A percentile compares a stretch with the other conserved stretches of the same genome.
phyloP scores from a whole-genome alignment of 2,113 vertebrate genomes.

The Haemorhous mexicanus region DNA sequence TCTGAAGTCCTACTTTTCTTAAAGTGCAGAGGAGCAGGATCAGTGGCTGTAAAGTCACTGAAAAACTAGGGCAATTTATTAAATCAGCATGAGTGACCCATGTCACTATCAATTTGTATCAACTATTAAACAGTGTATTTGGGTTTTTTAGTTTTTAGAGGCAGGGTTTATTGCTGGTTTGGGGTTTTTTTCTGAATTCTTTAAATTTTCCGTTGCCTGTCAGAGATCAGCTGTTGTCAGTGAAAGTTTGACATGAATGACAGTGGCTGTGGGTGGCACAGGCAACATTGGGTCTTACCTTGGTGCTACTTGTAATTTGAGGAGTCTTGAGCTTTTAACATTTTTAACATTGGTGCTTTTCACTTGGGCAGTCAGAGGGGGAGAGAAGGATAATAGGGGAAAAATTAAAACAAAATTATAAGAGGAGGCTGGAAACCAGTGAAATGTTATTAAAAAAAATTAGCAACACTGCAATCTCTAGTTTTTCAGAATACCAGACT shows the following conservation, averaged over 20 bases:
- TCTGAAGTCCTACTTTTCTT: constrained; percentile 54
- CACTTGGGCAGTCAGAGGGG: rapidly evolving
- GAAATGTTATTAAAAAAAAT: neutral
- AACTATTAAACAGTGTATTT: neutral
- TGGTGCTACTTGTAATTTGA: neutral
- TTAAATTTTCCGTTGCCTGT: neutral
- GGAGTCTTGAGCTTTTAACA: neutral
- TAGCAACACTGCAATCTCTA: rapidly evolving
- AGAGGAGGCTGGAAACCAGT: neutral
- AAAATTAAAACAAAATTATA: neutral
- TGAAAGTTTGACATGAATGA: constrained; percentile 4
- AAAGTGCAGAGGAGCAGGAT: neutral
- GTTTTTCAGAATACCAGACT: neutral
- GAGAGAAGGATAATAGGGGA: neutral
- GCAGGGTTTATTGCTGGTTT: neutral
- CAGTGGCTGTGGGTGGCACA: neutral
- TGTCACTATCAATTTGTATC: neutral
- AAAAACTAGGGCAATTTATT: constrained; percentile 7
- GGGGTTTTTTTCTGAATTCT: neutral
- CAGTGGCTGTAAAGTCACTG: neutral
- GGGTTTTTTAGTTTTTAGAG: neutral
- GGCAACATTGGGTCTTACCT: neutral
- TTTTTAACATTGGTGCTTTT: neutral
- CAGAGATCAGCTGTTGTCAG: constrained; percentile 1
- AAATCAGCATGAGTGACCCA: neutral